Conservation (phyloP, 2,113 vertebrate genomes). For the Buteo buteo region DNA sequence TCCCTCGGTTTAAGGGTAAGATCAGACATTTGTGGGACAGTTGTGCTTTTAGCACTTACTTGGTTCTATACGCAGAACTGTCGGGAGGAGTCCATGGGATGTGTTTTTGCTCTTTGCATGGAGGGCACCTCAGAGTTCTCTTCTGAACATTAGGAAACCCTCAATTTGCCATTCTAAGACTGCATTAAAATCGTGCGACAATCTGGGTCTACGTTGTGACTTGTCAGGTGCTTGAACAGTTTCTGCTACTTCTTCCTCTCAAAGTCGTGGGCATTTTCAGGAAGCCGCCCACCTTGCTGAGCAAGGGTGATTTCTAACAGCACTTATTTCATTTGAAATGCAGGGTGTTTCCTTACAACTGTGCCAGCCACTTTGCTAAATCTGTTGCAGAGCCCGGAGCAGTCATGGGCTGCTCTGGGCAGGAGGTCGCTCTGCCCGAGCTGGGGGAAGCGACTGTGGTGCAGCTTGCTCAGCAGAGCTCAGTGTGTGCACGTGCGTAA, state of each 20-base stretch:
- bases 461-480: not conserved
- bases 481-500: fast-evolving
- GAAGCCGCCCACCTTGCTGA: not conserved
- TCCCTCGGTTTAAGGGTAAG: not conserved
- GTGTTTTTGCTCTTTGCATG: not conserved
- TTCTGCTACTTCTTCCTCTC: not conserved
- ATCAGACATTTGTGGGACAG: not conserved
- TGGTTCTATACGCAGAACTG: not conserved
- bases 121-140: not conserved
- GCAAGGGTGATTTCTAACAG: not conserved
- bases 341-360: not conserved
- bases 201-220: not conserved
- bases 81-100: not conserved
- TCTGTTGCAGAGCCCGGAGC: not conserved
- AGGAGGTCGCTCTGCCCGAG: not conserved
- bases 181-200: not conserved
- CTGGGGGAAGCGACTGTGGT: not conserved
- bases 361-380: not conserved
- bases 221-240: not conserved
- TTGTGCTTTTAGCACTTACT: not conserved
- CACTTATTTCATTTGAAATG: not conserved
- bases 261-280: not conserved
- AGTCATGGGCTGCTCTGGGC: not conserved
- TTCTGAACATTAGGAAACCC: not conserved
- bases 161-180: not conserved